phyloP scores from a whole-genome alignment of 2,888 invertebrate genomes.

The Malthinus flaveolus region DNA sequence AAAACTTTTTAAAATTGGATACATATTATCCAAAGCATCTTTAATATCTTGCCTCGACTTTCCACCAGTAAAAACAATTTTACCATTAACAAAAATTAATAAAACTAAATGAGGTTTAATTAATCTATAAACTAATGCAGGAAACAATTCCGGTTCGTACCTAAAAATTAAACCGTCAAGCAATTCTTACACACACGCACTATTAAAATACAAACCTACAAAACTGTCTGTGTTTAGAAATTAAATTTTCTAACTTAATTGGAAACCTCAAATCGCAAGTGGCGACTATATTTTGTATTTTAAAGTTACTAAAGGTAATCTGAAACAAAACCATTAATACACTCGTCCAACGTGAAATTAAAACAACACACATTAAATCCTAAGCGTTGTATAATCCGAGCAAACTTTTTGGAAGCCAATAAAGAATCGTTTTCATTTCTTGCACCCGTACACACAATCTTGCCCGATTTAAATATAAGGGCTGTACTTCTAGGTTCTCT shows the following conservation, averaged over 20 bases:
- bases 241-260: slow-evolving; percentile 71
- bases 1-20: slow-evolving; percentile 92
- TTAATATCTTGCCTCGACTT: slow-evolving; percentile 89
- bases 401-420: slow-evolving; percentile 78
- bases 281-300: slow-evolving; percentile 77
- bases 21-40: slow-evolving; percentile 92
- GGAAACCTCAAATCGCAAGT: slow-evolving; percentile 77
- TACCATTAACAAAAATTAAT: slow-evolving; percentile 98
- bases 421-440: slow-evolving; percentile 77
- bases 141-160: slow-evolving; percentile 98
- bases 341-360: background rate
- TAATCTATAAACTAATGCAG: slow-evolving; percentile 98
- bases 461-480: slow-evolving; percentile 78
- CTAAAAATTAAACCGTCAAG: slow-evolving; percentile 52
- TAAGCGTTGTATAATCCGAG: slow-evolving; percentile 79
- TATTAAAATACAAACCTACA: slow-evolving; percentile 44
- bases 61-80: slow-evolving; percentile 96
- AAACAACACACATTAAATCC: slow-evolving; percentile 69
- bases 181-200: background rate
- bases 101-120: slow-evolving; percentile 94
- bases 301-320: slow-evolving; percentile 78
- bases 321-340: slow-evolving; percentile 50
- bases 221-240: slow-evolving; percentile 74
- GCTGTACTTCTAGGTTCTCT: slow-evolving; percentile 77
- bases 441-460: slow-evolving; percentile 81